A percentile compares a stretch with the other conserved stretches of the same genome.
These are phyloP conservation scores for Lysandra coridon DNA, from an alignment of 2,888 invertebrate species.

Conservation along the genomic window DNA sequence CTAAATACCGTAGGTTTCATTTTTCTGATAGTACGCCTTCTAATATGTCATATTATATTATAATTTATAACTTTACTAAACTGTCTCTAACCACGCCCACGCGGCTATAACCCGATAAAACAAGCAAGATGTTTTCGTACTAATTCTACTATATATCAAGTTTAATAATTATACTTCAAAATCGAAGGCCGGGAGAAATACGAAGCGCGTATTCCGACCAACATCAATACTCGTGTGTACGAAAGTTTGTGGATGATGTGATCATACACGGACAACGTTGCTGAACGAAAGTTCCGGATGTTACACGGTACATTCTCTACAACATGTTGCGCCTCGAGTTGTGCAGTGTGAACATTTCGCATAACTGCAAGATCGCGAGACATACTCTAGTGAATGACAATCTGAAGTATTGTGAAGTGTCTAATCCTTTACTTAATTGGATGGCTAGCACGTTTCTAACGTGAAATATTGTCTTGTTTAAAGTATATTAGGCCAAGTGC, in stretches of 20 bases:
- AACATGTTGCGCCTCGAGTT: neutral
- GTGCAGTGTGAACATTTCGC: neutral
- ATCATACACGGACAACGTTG: slow-evolving; percentile 13
- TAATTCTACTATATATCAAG: neutral
- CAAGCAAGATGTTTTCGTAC: neutral
- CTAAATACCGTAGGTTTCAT: too few species aligned
- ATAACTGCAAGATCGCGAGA: neutral
- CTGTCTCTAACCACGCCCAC: too few species aligned
- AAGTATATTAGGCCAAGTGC: too few species aligned
- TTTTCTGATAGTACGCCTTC: too few species aligned
- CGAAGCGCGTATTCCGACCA: neutral
- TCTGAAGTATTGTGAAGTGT: neutral
- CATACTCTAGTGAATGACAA: neutral
- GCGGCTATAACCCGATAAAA: neutral
- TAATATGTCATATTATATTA: too few species aligned
- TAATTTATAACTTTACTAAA: too few species aligned
- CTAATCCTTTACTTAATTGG: neutral
- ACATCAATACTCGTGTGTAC: neutral
- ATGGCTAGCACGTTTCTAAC: neutral
- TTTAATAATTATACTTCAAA: neutral
- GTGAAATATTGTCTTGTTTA: too few species aligned
- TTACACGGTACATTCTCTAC: neutral
- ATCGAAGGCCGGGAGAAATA: neutral
- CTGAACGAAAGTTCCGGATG: neutral
- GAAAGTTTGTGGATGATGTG: slow-evolving; percentile 14